These are phyloP conservation scores for Keiferia lycopersicella DNA, from an alignment of 2,888 invertebrate species.

Conservation along the genomic window DNA sequence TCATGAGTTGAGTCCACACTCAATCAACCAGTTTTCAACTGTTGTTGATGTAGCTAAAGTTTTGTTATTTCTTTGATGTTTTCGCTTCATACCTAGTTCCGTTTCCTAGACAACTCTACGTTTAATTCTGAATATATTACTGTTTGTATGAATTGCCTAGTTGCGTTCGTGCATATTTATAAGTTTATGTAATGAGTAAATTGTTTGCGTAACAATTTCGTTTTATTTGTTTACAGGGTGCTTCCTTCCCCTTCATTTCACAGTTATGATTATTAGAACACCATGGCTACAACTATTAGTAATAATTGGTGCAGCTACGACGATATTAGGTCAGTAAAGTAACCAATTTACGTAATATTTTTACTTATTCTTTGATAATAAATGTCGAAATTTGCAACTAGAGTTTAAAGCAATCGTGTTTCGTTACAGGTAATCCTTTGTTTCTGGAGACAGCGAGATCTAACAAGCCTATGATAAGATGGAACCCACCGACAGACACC, in stretches of 20 bases:
- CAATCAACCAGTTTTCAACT: not conserved
- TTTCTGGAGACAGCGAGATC: slow-evolving; percentile 61
- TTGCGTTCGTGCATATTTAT: slow-evolving; percentile 1
- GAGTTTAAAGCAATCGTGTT: not conserved
- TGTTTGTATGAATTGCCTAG: not conserved
- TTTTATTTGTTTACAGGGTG: slow-evolving; percentile 59
- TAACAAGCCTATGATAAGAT: slow-evolving; percentile 69
- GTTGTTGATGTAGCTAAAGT: not conserved
- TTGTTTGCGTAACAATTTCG: not conserved
- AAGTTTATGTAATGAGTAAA: slow-evolving; percentile 8
- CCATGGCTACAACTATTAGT: slow-evolving; percentile 62
- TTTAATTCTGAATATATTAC: slow-evolving; percentile 14
- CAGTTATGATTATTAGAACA: slow-evolving; percentile 73
- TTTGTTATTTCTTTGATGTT: not conserved
- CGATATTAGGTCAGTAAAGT: slow-evolving; percentile 61
- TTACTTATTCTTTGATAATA: not conserved
- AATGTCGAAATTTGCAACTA: not conserved
- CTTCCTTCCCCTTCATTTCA: slow-evolving; percentile 44
- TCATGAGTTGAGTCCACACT: not conserved
- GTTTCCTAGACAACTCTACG: slow-evolving; percentile 18
- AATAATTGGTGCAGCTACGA: slow-evolving; percentile 43
- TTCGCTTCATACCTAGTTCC: slow-evolving; percentile 12
- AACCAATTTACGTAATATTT: too few species aligned
- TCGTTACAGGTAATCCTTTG: slow-evolving; percentile 69
- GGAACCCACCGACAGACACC: slow-evolving; percentile 72